phyloP scores from a whole-genome alignment of 2,797 vertebrate genomes.

The Etheostoma nigrum region DNA sequence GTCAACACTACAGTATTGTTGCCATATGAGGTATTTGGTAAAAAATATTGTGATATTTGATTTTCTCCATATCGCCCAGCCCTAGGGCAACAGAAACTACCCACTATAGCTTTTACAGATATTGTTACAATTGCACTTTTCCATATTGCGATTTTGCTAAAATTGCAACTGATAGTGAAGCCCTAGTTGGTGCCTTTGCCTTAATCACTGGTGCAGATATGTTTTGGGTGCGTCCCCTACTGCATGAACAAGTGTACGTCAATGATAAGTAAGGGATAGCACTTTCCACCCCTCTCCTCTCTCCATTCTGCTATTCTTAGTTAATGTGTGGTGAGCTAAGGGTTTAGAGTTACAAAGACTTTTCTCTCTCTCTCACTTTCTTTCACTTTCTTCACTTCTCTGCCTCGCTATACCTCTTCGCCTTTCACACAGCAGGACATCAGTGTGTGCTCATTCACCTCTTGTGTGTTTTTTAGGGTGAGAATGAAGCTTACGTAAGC shows the following conservation, averaged over 20 bases:
- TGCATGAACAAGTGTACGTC: constrained; percentile 45
- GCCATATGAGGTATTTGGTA: too few relatives aligned
- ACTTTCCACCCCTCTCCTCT: constrained; percentile 53
- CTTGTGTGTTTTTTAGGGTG: constrained; percentile 12
- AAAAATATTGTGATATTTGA: too few relatives aligned
- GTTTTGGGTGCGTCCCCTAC: constrained; percentile 50
- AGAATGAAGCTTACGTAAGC: constrained; percentile 26
- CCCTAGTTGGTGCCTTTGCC: not conserved
- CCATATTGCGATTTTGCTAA: too few relatives aligned
- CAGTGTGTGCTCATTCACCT: constrained; percentile 10
- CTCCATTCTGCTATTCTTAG: constrained; percentile 77
- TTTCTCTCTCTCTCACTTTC: constrained; percentile 34
- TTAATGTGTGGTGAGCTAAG: constrained; percentile 48
- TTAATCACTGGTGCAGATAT: constrained; percentile 31
- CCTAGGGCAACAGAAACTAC: too few relatives aligned
- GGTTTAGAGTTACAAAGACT: constrained; percentile 83
- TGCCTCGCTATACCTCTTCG: constrained; percentile 15
- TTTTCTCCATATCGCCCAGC: too few relatives aligned
- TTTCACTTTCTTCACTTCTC: constrained; percentile 31
- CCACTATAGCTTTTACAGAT: too few relatives aligned
- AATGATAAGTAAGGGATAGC: constrained; percentile 79
- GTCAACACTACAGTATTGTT: too few relatives aligned
- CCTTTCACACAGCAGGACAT: constrained; percentile 22
- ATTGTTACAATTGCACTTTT: not conserved
- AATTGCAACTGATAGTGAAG: too few relatives aligned